Conservation (phyloP, 2,888 invertebrate species). For the Leptopilina myrica region DNA sequence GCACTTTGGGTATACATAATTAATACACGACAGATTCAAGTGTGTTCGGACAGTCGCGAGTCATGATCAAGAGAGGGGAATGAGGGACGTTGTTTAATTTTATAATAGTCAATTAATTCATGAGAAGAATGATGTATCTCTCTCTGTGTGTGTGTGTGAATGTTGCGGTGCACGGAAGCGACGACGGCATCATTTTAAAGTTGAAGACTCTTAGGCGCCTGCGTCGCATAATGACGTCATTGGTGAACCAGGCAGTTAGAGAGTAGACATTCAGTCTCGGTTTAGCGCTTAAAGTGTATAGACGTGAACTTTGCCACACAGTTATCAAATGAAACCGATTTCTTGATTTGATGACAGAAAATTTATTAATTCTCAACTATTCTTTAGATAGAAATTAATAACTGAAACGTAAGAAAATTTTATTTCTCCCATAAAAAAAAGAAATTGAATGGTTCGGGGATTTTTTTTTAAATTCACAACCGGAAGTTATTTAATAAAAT, state of each 20-base stretch:
- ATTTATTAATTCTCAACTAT: too few relatives aligned
- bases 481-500: background rate
- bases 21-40: too few relatives aligned
- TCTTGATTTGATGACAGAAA: constrained; percentile 19
- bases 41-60: too few relatives aligned
- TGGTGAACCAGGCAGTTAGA: constrained; percentile 68
- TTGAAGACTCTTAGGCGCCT: constrained; percentile 68
- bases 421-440: too few relatives aligned
- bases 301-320: constrained; percentile 14
- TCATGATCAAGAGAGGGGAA: too few relatives aligned
- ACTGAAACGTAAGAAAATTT: background rate
- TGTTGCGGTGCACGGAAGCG: constrained; percentile 41
- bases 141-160: background rate
- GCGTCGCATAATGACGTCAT: constrained; percentile 71
- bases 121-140: constrained; percentile 16
- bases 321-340: constrained; percentile 8
- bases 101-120: constrained; percentile 39
- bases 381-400: background rate
- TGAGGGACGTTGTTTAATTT: constrained; percentile 11
- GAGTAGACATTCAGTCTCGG: constrained; percentile 75
- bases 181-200: constrained; percentile 51
- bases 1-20: too few relatives aligned
- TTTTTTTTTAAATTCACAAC: too few relatives aligned
- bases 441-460: too few relatives aligned
- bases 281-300: constrained; percentile 63